Percentiles rank a stretch among this genome's conserved stretches.
These are phyloP conservation scores for Pangasius sanitwongsei DNA, from an alignment of 2,797 vertebrate species.

Conservation along the genomic window DNA sequence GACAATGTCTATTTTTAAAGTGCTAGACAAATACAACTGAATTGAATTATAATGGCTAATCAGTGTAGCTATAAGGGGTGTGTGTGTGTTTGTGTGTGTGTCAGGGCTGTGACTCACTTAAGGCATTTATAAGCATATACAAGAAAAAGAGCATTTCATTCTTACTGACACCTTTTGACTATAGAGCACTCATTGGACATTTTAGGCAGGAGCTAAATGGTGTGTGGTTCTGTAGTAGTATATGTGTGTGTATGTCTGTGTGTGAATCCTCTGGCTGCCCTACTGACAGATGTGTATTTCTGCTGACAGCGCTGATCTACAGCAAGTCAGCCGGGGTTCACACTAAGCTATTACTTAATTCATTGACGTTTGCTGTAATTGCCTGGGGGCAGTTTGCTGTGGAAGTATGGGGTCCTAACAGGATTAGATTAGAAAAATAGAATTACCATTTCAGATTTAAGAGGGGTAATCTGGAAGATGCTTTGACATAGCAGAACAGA, in stretches of 20 bases:
- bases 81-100: neutral
- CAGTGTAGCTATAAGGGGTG: neutral
- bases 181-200: conserved; percentile 43
- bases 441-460: conserved; percentile 77
- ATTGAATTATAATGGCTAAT: neutral
- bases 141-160: neutral
- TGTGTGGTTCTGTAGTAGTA: conserved; percentile 54
- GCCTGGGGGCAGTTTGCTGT: conserved; percentile 74
- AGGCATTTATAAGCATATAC: neutral
- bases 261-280: conserved; percentile 53
- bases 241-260: conserved; percentile 25
- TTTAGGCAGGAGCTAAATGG: conserved; percentile 63
- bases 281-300: conserved; percentile 76
- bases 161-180: conserved; percentile 40
- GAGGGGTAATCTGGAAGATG: conserved; percentile 66
- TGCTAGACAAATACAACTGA: neutral
- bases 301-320: conserved; percentile 76
- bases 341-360: conserved; percentile 83
- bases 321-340: conserved; percentile 68
- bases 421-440: conserved; percentile 80
- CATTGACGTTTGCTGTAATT: conserved; percentile 82
- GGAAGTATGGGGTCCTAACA: conserved; percentile 71
- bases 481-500: conserved; percentile 38
- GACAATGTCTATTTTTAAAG: neutral
- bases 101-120: neutral